Percentiles rank a stretch among this genome's conserved stretches.
Conservation (phyloP, 2,113 vertebrate genomes). For the Bos javanicus region DNA sequence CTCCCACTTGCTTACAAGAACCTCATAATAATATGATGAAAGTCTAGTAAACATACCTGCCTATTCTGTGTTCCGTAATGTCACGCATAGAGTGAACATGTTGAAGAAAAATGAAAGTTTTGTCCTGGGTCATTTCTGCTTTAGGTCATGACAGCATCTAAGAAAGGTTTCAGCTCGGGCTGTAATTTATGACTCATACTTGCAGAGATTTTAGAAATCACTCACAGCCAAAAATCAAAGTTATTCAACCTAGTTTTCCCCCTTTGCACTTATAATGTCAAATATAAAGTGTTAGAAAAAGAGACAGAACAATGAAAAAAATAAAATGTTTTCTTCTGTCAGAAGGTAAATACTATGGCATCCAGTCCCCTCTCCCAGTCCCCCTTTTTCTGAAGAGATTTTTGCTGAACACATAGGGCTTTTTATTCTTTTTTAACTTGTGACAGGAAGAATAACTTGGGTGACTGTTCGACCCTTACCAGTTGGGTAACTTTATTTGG, state of each 20-base stretch:
- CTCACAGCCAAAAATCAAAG: neutral
- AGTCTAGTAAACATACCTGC: neutral
- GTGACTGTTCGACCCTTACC: constrained; percentile 50
- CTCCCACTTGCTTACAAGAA: neutral
- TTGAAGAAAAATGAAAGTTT: neutral
- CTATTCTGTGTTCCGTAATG: neutral
- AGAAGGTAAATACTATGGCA: neutral
- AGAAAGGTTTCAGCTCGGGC: neutral
- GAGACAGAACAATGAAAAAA: neutral
- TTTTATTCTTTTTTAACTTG: constrained; percentile 63
- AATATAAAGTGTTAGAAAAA: neutral
- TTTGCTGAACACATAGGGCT: constrained; percentile 52
- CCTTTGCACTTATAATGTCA: neutral
- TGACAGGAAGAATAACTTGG: constrained; percentile 46
- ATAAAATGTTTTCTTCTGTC: neutral
- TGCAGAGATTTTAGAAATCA: neutral
- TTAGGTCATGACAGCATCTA: neutral
- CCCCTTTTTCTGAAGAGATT: neutral
- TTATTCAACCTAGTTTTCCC: neutral
- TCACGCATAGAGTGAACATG: neutral
- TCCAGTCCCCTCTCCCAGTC: neutral
- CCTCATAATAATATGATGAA: neutral
- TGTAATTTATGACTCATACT: neutral
- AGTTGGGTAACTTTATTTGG: constrained; percentile 32
- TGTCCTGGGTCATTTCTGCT: neutral